phyloP scores from a whole-genome alignment of 1,140 invertebrate genomes.

The Scaptomyza montana region DNA sequence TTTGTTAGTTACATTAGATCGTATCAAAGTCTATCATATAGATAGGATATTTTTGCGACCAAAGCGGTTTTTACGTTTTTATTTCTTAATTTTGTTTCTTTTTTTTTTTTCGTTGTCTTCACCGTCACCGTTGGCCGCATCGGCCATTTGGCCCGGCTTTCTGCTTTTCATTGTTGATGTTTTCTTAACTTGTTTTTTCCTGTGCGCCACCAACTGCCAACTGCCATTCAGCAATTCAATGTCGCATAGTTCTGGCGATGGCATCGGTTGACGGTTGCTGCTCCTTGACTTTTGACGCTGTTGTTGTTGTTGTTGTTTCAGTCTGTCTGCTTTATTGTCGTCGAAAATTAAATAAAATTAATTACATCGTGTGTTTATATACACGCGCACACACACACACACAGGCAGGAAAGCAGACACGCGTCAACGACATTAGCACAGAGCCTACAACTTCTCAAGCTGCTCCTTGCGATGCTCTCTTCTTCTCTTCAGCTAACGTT shows the following conservation, averaged over 20 bases:
- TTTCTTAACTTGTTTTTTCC: constrained; percentile 81
- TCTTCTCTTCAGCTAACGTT: constrained; percentile 16
- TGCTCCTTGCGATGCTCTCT: neutral
- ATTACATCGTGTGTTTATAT: constrained; percentile 71
- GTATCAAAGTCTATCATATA: no score
- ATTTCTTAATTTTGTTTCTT: neutral
- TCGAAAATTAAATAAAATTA: constrained; percentile 83
- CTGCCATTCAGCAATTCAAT: constrained; percentile 19
- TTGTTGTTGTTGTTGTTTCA: constrained; percentile 55
- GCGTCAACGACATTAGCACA: constrained; percentile 25
- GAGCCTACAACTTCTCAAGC: constrained; percentile 1
- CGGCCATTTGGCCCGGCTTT: constrained; percentile 59
- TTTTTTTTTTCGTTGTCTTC: constrained; percentile 51
- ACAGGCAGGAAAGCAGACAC: neutral
- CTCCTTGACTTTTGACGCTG: constrained; percentile 60
- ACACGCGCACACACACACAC: constrained; percentile 33
- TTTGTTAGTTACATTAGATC: no score
- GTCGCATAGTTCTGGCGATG: constrained; percentile 26
- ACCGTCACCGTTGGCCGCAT: constrained; percentile 44
- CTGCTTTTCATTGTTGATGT: constrained; percentile 62
- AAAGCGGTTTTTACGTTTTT: neutral
- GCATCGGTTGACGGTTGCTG: constrained; percentile 10
- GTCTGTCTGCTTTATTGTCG: constrained; percentile 60
- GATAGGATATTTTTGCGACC: no score
- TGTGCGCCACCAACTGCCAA: constrained; percentile 32